Percentiles rank a stretch among this genome's conserved stretches.
phyloP scores from a whole-genome alignment of 2,888 invertebrate genomes.

The Platycnemis pennipes region DNA sequence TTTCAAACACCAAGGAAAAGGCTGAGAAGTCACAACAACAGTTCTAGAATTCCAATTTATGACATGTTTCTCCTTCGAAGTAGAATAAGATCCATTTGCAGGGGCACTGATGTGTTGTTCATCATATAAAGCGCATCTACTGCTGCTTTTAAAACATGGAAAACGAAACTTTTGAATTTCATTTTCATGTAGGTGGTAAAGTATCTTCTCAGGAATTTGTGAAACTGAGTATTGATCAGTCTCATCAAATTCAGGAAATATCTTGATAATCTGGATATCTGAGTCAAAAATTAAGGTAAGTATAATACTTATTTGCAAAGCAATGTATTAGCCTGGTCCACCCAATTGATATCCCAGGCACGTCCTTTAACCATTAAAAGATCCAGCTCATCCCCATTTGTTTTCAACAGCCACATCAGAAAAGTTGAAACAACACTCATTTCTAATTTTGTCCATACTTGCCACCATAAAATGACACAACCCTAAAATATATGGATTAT shows the following conservation, averaged over 20 bases:
- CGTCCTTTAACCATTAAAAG: no score
- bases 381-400: no score
- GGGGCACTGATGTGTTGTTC: neutral
- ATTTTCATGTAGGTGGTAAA: constrained; percentile 91
- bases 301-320: constrained; percentile 64
- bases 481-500: no score
- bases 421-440: no score
- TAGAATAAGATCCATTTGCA: constrained; percentile 75
- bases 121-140: constrained; percentile 77
- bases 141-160: constrained; percentile 86
- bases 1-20: constrained; percentile 90
- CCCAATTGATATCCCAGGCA: no score
- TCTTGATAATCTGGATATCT: constrained; percentile 94
- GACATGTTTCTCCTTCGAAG: constrained; percentile 87
- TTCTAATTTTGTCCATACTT: no score
- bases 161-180: constrained; percentile 94
- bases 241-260: constrained; percentile 93
- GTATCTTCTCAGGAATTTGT: constrained; percentile 88
- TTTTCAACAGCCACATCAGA: no score
- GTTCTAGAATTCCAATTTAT: constrained; percentile 95
- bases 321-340: neutral
- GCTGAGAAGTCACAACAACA: constrained; percentile 88
- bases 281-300: constrained; percentile 72
- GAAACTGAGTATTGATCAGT: constrained; percentile 88
- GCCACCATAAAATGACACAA: no score